A percentile compares a stretch with the other conserved stretches of the same genome.
Conservation (phyloP, 53 echinoderm and acorn worm species). For the Mesocentrotus franciscanus region DNA sequence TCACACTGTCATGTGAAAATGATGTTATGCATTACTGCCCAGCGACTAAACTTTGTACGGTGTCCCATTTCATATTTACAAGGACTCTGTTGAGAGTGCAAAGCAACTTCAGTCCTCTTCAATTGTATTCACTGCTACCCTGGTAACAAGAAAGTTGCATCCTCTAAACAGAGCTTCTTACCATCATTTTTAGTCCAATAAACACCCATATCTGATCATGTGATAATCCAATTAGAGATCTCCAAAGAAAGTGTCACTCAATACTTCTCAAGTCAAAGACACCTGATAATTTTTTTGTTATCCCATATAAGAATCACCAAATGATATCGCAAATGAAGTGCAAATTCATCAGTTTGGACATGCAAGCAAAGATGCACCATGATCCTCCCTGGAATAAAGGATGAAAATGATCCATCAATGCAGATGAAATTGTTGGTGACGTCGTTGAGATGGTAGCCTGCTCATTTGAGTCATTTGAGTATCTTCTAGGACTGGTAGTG, state of each 20-base stretch:
- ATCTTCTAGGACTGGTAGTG: not conserved
- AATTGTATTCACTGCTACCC: not conserved
- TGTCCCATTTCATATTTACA: not conserved
- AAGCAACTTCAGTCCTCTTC: not conserved
- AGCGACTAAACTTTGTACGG: not conserved
- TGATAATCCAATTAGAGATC: not conserved
- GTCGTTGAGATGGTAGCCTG: not conserved
- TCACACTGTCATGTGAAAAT: not conserved
- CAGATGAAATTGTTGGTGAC: not conserved
- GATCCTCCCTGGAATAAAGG: not conserved
- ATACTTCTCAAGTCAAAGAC: not conserved
- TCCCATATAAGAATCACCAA: not conserved
- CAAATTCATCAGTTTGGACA: not conserved
- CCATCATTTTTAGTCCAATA: conserved; percentile 55
- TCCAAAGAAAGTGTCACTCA: not conserved
- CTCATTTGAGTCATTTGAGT: not conserved
- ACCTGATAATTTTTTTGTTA: not conserved
- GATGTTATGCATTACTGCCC: not conserved
- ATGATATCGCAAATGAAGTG: not conserved
- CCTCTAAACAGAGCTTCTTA: not conserved
- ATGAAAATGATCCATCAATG: not conserved
- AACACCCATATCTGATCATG: conserved; percentile 12
- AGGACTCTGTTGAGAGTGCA: not conserved
- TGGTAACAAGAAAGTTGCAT: not conserved
- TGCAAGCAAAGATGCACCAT: not conserved